Conservation (phyloP, 2,113 vertebrate genomes). For the Telmatochromis brachygnathus region DNA sequence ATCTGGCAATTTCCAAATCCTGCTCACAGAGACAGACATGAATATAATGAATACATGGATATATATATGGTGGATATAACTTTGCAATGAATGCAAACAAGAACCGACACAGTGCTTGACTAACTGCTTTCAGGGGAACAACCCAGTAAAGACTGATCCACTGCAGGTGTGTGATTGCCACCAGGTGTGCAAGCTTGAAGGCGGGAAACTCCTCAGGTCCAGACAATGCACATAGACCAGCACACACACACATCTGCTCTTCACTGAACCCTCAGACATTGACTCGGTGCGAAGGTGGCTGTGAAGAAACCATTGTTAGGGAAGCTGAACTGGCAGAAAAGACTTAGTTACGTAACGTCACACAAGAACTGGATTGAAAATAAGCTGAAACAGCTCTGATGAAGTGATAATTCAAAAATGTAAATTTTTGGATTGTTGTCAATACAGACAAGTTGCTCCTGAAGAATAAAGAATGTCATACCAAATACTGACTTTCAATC, state of each 20-base stretch:
- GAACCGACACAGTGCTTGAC: fast-evolving
- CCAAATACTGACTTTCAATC: neutral
- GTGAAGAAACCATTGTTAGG: neutral
- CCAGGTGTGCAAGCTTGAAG: neutral
- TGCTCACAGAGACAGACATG: neutral
- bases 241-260: fast-evolving
- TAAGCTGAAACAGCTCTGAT: neutral
- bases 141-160: neutral
- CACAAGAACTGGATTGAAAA: neutral
- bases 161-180: neutral
- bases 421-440: fast-evolving
- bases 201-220: neutral
- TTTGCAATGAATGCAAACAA: neutral
- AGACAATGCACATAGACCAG: neutral
- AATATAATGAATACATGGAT: neutral
- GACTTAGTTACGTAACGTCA: neutral
- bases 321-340: neutral
- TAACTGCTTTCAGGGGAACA: neutral
- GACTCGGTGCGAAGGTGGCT: neutral
- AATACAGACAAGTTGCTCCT: neutral
- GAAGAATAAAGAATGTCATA: neutral
- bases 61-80: neutral
- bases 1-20: neutral
- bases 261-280: fast-evolving
- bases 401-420: neutral